Evolutionary conservation across 30 jellyfish, hydroid and myxozoan genomes (phyloP), one percentile per base, ranked within the genome.

Genomic region (Pseudorhiza aurosa): DNA sequence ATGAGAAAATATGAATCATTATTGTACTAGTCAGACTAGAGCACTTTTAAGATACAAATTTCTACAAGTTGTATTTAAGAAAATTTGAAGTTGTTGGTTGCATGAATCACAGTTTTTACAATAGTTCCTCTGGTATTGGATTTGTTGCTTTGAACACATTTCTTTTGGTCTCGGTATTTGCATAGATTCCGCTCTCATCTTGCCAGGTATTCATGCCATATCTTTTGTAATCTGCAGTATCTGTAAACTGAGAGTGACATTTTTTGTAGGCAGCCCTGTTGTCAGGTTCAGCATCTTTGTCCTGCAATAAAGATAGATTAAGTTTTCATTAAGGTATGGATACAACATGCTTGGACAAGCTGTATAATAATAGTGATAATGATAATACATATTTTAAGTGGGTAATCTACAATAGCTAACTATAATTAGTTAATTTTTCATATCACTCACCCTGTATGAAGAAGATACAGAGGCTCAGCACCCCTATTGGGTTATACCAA

Each of bases 181-280:
- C 97, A 78, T 90, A 90, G 7, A 36, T 18, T 11, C 97, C 97
- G 32, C 86, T 51, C 25, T 90, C 97, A 26, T 90, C 88, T n/a
- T 90, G 96, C 97, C 97, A 90, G 15, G 96, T 90, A 64, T 90
- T 90, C 28, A 36, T 58, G 31, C 97, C 97, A 35, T 57, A 84
- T 72, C 97, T 35, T 50, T 96, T 82, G 68, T 90, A 90, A 68
- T 90, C 97, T n/a, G 84, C 94, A 4, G 90, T 83, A 50, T 90
- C 97, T 11, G 97, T 90, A 77, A 90, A 90, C 37, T 90, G 97
- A 11, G 97, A 90, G 57, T 90, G 97, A 46, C 90, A 77, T 68
- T 77, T 83, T 65, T 70, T 75, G 94, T 64, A 83, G 39, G 97
- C 97, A 1, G 40, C 25, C 47, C 85, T 70, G 55, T 49, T 58